A percentile compares a stretch with the other conserved stretches of the same genome.
These are phyloP conservation scores for Hypomecis atomaria DNA, from an alignment of 2,888 invertebrate genomes.

Conservation along the genomic window DNA sequence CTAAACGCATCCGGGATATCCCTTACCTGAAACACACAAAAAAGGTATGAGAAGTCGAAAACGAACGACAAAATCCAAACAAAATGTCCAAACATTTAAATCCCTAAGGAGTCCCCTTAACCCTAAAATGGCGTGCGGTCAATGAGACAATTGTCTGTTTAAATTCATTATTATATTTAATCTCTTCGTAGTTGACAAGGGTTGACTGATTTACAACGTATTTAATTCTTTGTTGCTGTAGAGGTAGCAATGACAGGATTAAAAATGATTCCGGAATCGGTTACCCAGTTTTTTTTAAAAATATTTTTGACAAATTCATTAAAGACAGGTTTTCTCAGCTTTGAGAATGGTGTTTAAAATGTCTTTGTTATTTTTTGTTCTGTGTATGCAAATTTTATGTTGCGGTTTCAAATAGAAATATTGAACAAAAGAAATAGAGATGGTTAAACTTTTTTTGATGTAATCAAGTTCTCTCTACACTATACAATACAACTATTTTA, in stretches of 20 bases:
- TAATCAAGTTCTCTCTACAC: no score
- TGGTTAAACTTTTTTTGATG: no score
- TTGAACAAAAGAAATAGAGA: not conserved
- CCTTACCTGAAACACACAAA: slow-evolving; percentile 52
- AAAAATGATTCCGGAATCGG: slow-evolving; percentile 40
- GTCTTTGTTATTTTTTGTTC: slow-evolving; percentile 9
- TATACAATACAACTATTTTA: no score
- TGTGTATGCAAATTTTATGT: not conserved
- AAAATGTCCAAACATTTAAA: slow-evolving; percentile 39
- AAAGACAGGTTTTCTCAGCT: slow-evolving; percentile 16
- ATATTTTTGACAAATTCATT: slow-evolving; percentile 28
- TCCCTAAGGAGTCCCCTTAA: slow-evolving; percentile 38
- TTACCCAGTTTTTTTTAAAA: slow-evolving; percentile 32
- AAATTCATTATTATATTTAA: slow-evolving; percentile 41
- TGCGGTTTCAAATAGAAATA: slow-evolving; percentile 1
- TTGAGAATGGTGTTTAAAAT: not conserved
- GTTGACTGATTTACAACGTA: slow-evolving; percentile 51
- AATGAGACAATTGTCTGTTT: slow-evolving; percentile 38
- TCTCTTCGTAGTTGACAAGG: slow-evolving; percentile 38
- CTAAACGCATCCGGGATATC: slow-evolving; percentile 8
- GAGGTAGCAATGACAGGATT: slow-evolving; percentile 58
- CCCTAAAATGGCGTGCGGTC: slow-evolving; percentile 37
- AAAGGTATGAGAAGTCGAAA: slow-evolving; percentile 33
- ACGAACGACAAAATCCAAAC: slow-evolving; percentile 34
- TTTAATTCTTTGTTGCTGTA: slow-evolving; percentile 40